Evolutionary conservation across 2,113 vertebrate species (phyloP).

Genomic region (Nesoenas mayeri): DNA sequence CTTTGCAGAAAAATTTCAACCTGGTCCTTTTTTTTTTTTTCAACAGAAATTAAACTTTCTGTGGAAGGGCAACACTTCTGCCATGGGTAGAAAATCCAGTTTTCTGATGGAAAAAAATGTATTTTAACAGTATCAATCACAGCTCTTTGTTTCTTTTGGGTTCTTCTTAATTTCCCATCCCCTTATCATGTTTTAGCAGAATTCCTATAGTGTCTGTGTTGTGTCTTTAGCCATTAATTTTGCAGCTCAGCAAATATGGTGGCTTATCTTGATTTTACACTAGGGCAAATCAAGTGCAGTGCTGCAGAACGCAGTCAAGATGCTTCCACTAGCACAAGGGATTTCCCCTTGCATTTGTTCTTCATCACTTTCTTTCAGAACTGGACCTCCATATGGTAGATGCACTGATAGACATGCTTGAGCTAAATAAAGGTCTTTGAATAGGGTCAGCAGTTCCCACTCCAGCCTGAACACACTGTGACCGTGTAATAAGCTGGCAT

Average conservation of each 20-base stretch:
- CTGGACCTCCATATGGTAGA: neutral
- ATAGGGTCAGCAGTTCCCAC: neutral
- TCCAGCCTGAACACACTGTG: neutral
- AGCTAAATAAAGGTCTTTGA: neutral
- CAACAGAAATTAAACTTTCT: neutral
- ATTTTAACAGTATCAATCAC: neutral
- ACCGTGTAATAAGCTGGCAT: neutral
- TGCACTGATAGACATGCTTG: neutral
- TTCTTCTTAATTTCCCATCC: neutral
- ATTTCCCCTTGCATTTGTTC: neutral
- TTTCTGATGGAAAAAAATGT: neutral
- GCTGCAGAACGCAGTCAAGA: neutral
- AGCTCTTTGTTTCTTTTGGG: neutral
- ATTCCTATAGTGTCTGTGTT: neutral
- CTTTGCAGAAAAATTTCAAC: neutral
- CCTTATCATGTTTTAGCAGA: neutral
- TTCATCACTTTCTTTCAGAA: neutral
- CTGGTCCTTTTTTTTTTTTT: neutral
- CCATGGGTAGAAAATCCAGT: neutral
- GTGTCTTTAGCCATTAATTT: neutral
- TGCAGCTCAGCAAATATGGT: neutral
- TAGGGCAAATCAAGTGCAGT: rapidly evolving
- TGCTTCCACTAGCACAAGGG: neutral
- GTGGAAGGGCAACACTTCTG: neutral
- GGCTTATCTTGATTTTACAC: neutral